Percentiles rank a stretch among this genome's conserved stretches.
phyloP scores from a whole-genome alignment of 2,888 invertebrate genomes.

The Steinernema scapterisci region DNA sequence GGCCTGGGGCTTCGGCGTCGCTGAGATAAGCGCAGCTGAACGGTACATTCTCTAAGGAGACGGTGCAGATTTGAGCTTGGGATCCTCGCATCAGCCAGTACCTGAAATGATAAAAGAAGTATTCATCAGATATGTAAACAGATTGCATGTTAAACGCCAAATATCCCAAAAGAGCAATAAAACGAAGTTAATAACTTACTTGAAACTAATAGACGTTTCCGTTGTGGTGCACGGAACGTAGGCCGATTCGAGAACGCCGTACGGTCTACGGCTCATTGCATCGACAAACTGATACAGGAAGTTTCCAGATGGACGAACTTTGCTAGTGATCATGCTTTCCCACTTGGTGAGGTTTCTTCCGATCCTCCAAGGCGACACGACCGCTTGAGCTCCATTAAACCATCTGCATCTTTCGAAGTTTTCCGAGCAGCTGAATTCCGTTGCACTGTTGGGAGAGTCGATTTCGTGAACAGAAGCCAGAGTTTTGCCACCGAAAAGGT shows the following conservation, averaged over 20 bases:
- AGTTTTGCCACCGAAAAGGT: neutral
- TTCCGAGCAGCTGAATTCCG: conserved; percentile 19
- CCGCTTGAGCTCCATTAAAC: neutral
- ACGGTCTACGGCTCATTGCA: conserved; percentile 59
- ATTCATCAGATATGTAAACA: neutral
- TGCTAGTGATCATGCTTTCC: conserved; percentile 21
- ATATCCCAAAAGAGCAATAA: neutral
- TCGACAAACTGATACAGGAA: conserved; percentile 64
- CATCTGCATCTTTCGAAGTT: conserved; percentile 29
- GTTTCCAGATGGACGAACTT: conserved; percentile 50
- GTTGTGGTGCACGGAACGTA: conserved; percentile 61
- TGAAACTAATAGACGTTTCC: conserved; percentile 56
- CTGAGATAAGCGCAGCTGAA: conserved; percentile 63
- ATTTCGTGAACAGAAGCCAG: conserved; percentile 12
- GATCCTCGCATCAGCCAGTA: conserved; percentile 65
- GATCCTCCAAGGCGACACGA: neutral
- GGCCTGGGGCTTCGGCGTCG: conserved; percentile 61
- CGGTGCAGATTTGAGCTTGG: conserved; percentile 64
- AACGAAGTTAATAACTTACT: conserved; percentile 45
- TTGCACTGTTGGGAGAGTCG: conserved; percentile 33
- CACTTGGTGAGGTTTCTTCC: conserved; percentile 17
- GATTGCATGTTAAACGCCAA: neutral
- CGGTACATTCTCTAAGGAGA: conserved; percentile 58
- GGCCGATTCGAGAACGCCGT: conserved; percentile 56
- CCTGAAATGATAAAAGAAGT: conserved; percentile 37